These are phyloP conservation scores for Pseudomyrmex gracilis DNA, from an alignment of 1,140 invertebrate genomes.

Conservation along the genomic window DNA sequence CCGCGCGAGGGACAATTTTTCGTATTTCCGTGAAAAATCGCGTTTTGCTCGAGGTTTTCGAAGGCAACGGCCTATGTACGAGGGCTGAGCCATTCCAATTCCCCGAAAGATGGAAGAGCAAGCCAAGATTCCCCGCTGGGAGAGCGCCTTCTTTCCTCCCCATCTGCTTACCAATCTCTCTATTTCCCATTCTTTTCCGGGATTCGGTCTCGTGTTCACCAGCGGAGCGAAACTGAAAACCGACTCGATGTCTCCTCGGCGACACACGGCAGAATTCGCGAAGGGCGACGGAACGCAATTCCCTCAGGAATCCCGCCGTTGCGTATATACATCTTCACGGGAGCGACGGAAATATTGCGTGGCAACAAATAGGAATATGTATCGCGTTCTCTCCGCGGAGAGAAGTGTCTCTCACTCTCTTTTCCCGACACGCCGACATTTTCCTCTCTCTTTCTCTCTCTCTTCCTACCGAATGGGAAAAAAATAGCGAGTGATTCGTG, in stretches of 20 bases:
- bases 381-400: background rate
- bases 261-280: constrained; percentile 52
- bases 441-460: constrained; percentile 4
- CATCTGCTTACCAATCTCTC: constrained; percentile 11
- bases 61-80: constrained; percentile 26
- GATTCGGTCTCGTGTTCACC: constrained; percentile 38
- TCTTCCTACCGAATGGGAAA: background rate
- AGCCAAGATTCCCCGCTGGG: constrained; percentile 56
- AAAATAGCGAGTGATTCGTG: constrained; percentile 2
- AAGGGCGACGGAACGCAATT: constrained; percentile 60
- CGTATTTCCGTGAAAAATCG: constrained; percentile 36
- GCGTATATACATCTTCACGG: constrained; percentile 42
- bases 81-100: constrained; percentile 59
- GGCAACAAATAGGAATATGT: constrained; percentile 68
- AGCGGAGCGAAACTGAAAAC: constrained; percentile 51
- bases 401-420: background rate
- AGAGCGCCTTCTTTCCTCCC: constrained; percentile 7
- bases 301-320: constrained; percentile 58
- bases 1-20: constrained; percentile 14
- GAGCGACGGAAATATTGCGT: constrained; percentile 66
- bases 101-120: constrained; percentile 59
- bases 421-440: background rate
- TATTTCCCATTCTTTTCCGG: constrained; percentile 35
- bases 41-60: constrained; percentile 39
- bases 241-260: constrained; percentile 27